Evolutionary conservation across 2,113 vertebrate genomes (phyloP).

Genomic region (Aythya baeri): DNA sequence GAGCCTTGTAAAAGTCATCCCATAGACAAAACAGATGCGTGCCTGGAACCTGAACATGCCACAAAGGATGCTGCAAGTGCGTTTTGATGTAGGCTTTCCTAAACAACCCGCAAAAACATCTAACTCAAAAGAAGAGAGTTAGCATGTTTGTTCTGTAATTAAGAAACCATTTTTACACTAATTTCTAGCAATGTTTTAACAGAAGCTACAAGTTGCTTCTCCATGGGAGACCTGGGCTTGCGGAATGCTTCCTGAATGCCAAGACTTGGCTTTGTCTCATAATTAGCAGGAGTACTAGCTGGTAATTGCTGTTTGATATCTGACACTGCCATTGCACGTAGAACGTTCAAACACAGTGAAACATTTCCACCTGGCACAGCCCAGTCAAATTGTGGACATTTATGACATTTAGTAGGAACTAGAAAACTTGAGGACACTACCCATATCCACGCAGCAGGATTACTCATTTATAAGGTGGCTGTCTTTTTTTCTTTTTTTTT

Average conservation of each 20-base stretch:
- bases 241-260: neutral
- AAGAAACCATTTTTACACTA: neutral
- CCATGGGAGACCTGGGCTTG: neutral
- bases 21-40: neutral
- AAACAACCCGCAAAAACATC: neutral
- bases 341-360: neutral
- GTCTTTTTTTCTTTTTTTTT: too few species aligned
- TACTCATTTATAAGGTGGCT: neutral
- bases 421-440: neutral
- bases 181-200: neutral
- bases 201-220: neutral
- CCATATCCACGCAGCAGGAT: neutral
- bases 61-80: neutral
- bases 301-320: conserved; percentile 3
- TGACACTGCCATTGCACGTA: neutral
- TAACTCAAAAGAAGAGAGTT: neutral
- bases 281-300: conserved; percentile 11
- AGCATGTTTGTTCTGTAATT: neutral
- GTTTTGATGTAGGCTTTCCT: neutral
- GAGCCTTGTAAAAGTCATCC: neutral
- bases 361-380: neutral
- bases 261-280: neutral
- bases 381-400: neutral
- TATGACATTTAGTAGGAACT: neutral
- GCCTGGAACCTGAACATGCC: neutral